Conservation (phyloP, 2,797 vertebrate species). For the Aratinga solstitialis region DNA sequence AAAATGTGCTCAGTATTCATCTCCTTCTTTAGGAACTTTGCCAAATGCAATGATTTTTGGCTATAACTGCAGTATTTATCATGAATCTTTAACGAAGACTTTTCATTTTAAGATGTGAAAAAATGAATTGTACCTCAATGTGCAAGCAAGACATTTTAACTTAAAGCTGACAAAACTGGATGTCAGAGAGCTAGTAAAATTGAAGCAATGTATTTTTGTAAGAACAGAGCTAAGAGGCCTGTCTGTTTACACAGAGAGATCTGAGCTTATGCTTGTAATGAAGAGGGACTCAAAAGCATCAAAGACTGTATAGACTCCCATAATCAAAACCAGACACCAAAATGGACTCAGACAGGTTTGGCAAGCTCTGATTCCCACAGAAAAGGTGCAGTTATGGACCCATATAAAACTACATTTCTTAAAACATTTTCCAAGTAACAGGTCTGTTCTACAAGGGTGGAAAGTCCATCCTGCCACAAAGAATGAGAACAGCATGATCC, state of each 20-base stretch:
- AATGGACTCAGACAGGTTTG: neutral
- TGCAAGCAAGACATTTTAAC: neutral
- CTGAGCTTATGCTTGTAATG: neutral
- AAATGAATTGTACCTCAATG: rapidly evolving
- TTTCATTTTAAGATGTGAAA: neutral
- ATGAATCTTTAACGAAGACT: neutral
- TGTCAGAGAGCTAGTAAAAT: neutral
- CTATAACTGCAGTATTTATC: neutral
- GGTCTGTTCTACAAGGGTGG: neutral
- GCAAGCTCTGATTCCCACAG: neutral
- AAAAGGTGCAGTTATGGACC: neutral
- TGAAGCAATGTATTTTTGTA: neutral
- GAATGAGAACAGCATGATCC: neutral
- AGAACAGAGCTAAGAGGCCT: neutral
- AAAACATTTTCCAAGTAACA: neutral
- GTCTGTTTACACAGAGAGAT: neutral
- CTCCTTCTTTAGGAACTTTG: neutral
- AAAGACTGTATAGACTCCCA: neutral
- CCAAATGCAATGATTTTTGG: neutral
- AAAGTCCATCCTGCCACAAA: neutral
- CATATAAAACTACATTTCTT: neutral
- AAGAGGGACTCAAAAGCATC: neutral
- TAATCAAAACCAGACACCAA: neutral
- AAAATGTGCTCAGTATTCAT: neutral
- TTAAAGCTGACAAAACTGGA: neutral